These are phyloP conservation scores for Apis florea DNA, from an alignment of 1,140 invertebrate species.

Conservation along the genomic window DNA sequence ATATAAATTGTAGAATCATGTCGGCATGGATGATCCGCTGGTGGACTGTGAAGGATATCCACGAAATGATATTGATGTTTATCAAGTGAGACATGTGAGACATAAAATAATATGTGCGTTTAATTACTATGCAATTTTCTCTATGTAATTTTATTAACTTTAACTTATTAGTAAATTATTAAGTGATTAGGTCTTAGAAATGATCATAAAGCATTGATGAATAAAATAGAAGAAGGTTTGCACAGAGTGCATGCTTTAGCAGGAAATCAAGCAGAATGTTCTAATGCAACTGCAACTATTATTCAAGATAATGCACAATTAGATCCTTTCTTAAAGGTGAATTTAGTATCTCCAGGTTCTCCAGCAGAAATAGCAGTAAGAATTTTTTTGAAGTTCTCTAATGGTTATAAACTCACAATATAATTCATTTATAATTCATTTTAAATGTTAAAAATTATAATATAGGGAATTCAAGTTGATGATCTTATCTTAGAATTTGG, in stretches of 20 bases:
- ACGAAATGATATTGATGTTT: slow-evolving; percentile 93
- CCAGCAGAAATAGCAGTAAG: slow-evolving; percentile 89
- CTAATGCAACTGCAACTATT: slow-evolving; percentile 29
- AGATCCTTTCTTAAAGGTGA: slow-evolving; percentile 86
- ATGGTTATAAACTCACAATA: slow-evolving; percentile 24
- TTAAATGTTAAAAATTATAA: slow-evolving; percentile 66
- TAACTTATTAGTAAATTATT: slow-evolving; percentile 13
- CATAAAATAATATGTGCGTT: slow-evolving; percentile 93
- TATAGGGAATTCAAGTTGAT: slow-evolving; percentile 87
- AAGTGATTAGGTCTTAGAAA: slow-evolving; percentile 89
- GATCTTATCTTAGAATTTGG: slow-evolving; percentile 92
- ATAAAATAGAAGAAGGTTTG: slow-evolving; percentile 90
- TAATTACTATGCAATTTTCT: slow-evolving; percentile 7
- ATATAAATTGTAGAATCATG: slow-evolving; percentile 84
- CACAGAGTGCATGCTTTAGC: slow-evolving; percentile 80
- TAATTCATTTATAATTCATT: neutral
- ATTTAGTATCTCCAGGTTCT: slow-evolving; percentile 87
- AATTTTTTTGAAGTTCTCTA: slow-evolving; percentile 29
- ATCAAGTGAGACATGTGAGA: slow-evolving; percentile 92
- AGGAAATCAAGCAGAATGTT: slow-evolving; percentile 20
- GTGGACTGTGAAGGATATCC: slow-evolving; percentile 94
- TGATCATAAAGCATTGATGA: slow-evolving; percentile 93
- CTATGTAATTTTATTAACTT: slow-evolving; percentile 1
- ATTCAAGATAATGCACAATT: slow-evolving; percentile 49
- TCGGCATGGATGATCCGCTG: slow-evolving; percentile 93